Percentiles rank a stretch among this genome's conserved stretches.
Conservation (phyloP, 2,797 vertebrate genomes). For the Gadopsis bispinosus region DNA sequence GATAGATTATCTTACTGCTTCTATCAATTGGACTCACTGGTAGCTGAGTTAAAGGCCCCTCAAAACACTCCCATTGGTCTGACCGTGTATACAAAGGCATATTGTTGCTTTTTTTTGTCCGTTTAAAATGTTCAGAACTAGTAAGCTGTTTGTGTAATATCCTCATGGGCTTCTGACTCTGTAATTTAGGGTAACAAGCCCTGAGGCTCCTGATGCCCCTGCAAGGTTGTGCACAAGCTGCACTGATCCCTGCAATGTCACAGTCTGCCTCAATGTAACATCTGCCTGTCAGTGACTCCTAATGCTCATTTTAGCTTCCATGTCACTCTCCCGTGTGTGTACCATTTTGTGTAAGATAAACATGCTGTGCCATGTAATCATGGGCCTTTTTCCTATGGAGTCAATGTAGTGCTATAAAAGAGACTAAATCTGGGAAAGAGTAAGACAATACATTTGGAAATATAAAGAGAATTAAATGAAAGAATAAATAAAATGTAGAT, state of each 20-base stretch:
- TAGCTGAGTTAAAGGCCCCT: background rate
- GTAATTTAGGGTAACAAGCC: conserved; percentile 13
- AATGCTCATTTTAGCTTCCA: conserved; percentile 4
- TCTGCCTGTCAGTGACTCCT: background rate
- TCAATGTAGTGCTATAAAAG: too few species aligned
- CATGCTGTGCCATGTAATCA: background rate
- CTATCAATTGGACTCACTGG: background rate
- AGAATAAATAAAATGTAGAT: too few species aligned
- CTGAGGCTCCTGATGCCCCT: conserved; percentile 1
- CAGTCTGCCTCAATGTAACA: conserved; percentile 24
- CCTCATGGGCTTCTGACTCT: background rate
- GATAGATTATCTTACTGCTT: background rate
- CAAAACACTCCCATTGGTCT: background rate
- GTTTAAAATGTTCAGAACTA: background rate
- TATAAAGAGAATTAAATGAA: too few species aligned
- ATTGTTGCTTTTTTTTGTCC: background rate
- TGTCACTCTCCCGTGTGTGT: background rate
- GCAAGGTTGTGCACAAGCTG: conserved; percentile 15
- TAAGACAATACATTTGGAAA: too few species aligned
- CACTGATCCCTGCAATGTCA: conserved; percentile 9
- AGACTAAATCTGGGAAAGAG: too few species aligned
- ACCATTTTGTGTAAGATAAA: background rate
- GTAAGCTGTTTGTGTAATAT: conserved; percentile 2
- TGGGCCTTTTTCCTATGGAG: background rate
- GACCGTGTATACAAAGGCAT: background rate